These are phyloP conservation scores for Amblyteles armatorius DNA, from an alignment of 2,888 invertebrate species.

Conservation along the genomic window DNA sequence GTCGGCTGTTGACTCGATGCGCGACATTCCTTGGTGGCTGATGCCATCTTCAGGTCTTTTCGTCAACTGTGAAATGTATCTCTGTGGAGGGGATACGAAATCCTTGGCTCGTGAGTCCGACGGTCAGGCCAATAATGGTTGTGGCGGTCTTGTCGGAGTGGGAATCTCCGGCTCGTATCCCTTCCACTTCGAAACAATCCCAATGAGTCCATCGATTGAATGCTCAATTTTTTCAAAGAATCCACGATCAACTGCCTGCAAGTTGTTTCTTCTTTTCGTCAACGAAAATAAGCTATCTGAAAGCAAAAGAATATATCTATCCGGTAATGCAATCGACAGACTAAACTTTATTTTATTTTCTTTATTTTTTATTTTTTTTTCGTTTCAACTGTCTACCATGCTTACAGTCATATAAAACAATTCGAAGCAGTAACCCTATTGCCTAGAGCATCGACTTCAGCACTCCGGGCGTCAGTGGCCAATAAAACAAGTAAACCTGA, in stretches of 20 bases:
- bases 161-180: slow-evolving; percentile 39
- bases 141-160: slow-evolving; percentile 38
- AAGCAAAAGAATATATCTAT: slow-evolving; percentile 59
- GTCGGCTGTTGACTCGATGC: slow-evolving; percentile 45
- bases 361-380: slow-evolving; percentile 19
- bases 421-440: slow-evolving; percentile 61
- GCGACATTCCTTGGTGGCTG: slow-evolving; percentile 73
- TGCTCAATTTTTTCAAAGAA: slow-evolving; percentile 50
- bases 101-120: slow-evolving; percentile 61
- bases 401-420: slow-evolving; percentile 63
- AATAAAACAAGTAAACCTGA: slow-evolving; percentile 69
- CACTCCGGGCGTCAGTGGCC: slow-evolving; percentile 52
- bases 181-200: slow-evolving; percentile 49
- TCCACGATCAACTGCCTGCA: slow-evolving; percentile 28
- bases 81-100: slow-evolving; percentile 58
- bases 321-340: slow-evolving; percentile 54
- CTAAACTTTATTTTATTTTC: slow-evolving; percentile 42
- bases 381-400: slow-evolving; percentile 27
- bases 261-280: slow-evolving; percentile 30
- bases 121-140: slow-evolving; percentile 53
- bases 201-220: slow-evolving; percentile 38
- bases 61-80: slow-evolving; percentile 51
- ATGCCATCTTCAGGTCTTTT: slow-evolving; percentile 74
- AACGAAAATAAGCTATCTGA: slow-evolving; percentile 52
- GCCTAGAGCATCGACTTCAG: slow-evolving; percentile 58